A percentile compares a stretch with the other conserved stretches of the same genome.
Conservation (phyloP, 2,113 vertebrate genomes). For the Hippocampus guttulatus region DNA sequence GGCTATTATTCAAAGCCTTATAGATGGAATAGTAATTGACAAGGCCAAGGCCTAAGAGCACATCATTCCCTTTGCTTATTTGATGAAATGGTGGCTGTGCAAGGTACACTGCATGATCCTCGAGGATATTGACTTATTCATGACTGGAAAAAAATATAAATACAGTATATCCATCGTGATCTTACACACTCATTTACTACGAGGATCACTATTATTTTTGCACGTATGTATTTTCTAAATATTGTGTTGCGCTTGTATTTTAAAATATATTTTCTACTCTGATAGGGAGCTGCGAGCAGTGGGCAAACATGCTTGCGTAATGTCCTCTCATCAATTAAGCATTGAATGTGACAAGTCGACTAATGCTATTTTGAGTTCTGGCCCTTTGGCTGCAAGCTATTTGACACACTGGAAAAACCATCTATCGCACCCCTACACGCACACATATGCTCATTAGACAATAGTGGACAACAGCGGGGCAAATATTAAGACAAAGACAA, state of each 20-base stretch:
- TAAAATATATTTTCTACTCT: neutral
- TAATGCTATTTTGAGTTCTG: neutral
- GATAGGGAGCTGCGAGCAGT: neutral
- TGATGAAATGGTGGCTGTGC: neutral
- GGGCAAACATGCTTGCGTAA: slow-evolving; percentile 16
- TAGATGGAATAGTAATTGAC: slow-evolving; percentile 10
- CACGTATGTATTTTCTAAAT: neutral
- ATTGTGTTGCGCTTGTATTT: too few species aligned
- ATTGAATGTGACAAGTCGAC: slow-evolving; percentile 46
- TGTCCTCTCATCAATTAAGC: slow-evolving; percentile 48
- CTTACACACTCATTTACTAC: neutral
- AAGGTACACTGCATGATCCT: neutral
- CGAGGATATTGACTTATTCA: neutral
- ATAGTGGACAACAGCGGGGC: neutral
- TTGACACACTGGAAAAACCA: neutral
- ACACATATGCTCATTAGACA: slow-evolving; percentile 3
- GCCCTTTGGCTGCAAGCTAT: neutral
- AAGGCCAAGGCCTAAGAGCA: neutral
- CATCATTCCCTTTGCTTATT: slow-evolving; percentile 1
- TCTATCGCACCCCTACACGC: neutral
- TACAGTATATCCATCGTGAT: neutral
- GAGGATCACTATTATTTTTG: neutral
- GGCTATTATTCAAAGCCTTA: slow-evolving; percentile 6
- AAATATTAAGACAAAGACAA: slow-evolving; percentile 8
- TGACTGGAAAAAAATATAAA: neutral